Conservation (phyloP, 2,888 invertebrate species). For the Drosophila tanythrix region DNA sequence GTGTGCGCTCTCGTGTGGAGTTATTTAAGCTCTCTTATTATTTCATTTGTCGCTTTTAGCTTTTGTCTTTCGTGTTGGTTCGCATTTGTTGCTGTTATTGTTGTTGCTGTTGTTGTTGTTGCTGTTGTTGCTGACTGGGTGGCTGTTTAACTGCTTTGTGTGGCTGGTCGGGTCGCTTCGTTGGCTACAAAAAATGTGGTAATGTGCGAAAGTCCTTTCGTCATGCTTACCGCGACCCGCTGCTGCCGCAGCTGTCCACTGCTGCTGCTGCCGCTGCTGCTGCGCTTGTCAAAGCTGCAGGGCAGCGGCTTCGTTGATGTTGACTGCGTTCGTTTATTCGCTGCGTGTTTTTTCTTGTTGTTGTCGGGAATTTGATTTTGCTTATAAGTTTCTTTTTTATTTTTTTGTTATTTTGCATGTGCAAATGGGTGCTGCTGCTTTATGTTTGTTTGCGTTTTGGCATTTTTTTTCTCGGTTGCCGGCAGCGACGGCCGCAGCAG, state of each 20-base stretch:
- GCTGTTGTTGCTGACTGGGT: slow-evolving; percentile 63
- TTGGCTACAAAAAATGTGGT: slow-evolving; percentile 75
- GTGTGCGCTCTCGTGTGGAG: slow-evolving; percentile 76
- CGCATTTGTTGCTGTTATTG: slow-evolving; percentile 28
- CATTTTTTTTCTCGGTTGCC: slow-evolving; percentile 49
- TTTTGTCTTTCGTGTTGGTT: slow-evolving; percentile 81
- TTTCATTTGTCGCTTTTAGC: slow-evolving; percentile 82
- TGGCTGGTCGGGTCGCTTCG: slow-evolving; percentile 58
- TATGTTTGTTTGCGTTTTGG: slow-evolving; percentile 66
- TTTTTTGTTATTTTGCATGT: slow-evolving; percentile 47
- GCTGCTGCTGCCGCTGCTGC: slow-evolving; percentile 38
- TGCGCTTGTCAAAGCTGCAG: slow-evolving; percentile 62
- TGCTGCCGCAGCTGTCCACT: slow-evolving; percentile 14
- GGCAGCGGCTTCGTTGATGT: slow-evolving; percentile 45
- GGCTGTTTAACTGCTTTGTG: slow-evolving; percentile 68
- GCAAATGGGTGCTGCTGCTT: slow-evolving; percentile 64
- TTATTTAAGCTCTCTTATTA: slow-evolving; percentile 81
- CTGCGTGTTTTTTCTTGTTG: slow-evolving; percentile 45
- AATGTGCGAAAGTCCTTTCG: slow-evolving; percentile 83
- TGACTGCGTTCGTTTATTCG: slow-evolving; percentile 37
- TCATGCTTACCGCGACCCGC: slow-evolving; percentile 69
- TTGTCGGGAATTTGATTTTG: slow-evolving; percentile 73
- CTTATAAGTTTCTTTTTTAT: slow-evolving; percentile 51
- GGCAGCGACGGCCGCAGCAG: slow-evolving; percentile 49
- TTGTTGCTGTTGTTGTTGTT: slow-evolving; percentile 38